Conservation (phyloP, 1,140 invertebrate genomes). For the Drosophila ogumai region DNA sequence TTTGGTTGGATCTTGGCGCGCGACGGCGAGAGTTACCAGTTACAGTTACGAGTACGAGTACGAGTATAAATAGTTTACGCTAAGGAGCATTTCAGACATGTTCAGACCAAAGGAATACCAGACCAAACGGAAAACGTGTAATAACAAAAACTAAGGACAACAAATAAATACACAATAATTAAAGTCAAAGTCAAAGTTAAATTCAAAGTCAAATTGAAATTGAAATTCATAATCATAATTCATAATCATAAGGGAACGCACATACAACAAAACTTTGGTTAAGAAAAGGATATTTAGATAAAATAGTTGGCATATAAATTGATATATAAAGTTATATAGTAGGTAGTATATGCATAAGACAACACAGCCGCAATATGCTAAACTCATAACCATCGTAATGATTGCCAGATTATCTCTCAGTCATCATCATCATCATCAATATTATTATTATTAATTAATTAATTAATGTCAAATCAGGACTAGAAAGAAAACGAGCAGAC, state of each 20-base stretch:
- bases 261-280: constrained; percentile 75
- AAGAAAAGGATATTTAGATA: constrained; percentile 61
- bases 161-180: constrained; percentile 40
- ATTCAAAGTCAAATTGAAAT: background rate
- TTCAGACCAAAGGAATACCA: constrained; percentile 76
- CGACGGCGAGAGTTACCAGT: constrained; percentile 58
- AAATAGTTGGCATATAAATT: constrained; percentile 59
- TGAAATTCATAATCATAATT: constrained; percentile 3
- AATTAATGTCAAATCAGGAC: constrained; percentile 68
- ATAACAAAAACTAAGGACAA: constrained; percentile 63
- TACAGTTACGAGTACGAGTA: constrained; percentile 63
- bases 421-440: constrained; percentile 48
- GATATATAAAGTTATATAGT: constrained; percentile 70
- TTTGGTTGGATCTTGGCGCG: constrained; percentile 50
- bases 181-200: constrained; percentile 17
- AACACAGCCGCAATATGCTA: constrained; percentile 82
- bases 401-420: constrained; percentile 58
- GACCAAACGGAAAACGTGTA: constrained; percentile 63
- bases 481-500: constrained; percentile 66
- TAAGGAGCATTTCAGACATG: constrained; percentile 79
- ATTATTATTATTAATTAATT: constrained; percentile 42
- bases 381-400: constrained; percentile 67
- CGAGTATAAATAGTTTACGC: constrained; percentile 67
- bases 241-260: constrained; percentile 62
- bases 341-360: constrained; percentile 80